A percentile compares a stretch with the other conserved stretches of the same genome.
Evolutionary conservation across 2,797 vertebrate species (phyloP).

Genomic region (Buphagus erythrorhynchus): DNA sequence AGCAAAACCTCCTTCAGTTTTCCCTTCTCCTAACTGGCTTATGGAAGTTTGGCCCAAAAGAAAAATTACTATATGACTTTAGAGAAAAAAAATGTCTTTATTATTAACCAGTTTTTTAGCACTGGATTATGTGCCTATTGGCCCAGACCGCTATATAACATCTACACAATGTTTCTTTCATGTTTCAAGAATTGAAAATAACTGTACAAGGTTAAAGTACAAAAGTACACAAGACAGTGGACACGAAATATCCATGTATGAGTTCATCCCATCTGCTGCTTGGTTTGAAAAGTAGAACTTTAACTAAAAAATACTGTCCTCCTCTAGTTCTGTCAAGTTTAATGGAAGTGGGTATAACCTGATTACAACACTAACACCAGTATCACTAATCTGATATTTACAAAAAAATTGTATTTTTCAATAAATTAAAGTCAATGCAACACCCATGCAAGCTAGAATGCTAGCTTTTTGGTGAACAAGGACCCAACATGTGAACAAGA

Average conservation of each 20-base stretch:
- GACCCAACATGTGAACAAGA: slow-evolving; percentile 80
- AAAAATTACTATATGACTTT: slow-evolving; percentile 59
- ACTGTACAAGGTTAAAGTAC: slow-evolving; percentile 87
- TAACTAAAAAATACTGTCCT: slow-evolving; percentile 82
- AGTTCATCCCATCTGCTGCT: slow-evolving; percentile 76
- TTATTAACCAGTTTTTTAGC: slow-evolving; percentile 79
- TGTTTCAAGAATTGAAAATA: slow-evolving; percentile 88
- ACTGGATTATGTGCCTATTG: slow-evolving; percentile 80
- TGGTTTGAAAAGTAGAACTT: slow-evolving; percentile 80
- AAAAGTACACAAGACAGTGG: slow-evolving; percentile 85
- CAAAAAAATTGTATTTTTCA: slow-evolving; percentile 87
- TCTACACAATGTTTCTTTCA: slow-evolving; percentile 84
- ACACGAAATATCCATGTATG: slow-evolving; percentile 82
- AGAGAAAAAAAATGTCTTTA: slow-evolving; percentile 78
- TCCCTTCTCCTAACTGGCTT: not conserved
- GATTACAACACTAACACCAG: slow-evolving; percentile 89
- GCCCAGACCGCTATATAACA: slow-evolving; percentile 82
- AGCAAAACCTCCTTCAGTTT: not conserved
- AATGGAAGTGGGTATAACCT: slow-evolving; percentile 86
- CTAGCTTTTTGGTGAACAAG: slow-evolving; percentile 87
- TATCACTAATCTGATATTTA: slow-evolving; percentile 90
- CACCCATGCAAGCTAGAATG: slow-evolving; percentile 93
- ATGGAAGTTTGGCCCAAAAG: not conserved
- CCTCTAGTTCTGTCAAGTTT: slow-evolving; percentile 78
- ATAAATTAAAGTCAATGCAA: slow-evolving; percentile 97